Base-by-base conservation (phyloP, 2,113 vertebrate genomes). In the Gambusia holbrooki region DNA sequence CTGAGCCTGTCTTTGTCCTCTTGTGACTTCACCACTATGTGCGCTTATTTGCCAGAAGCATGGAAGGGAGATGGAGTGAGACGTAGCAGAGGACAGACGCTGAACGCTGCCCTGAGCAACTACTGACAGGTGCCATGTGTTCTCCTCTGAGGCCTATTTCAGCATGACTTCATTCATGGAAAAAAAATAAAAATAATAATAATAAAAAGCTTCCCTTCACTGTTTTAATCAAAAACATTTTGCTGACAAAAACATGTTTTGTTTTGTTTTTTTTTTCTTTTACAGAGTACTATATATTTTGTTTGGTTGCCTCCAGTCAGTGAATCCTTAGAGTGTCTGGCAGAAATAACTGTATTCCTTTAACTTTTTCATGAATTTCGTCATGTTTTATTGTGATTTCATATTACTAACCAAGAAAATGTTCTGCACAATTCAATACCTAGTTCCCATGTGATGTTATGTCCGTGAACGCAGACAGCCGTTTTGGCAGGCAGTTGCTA, bases 121-220 rank as follows among this genome's bases (percentile, higher is more conserved):
- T n/a, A 76, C 87, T 80, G 92, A 88, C 89, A 92, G 88, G 91
- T 91, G 88, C 88, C 73, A 64, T 72, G 84, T 80, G 83, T 74
- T 80, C 71, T 69, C 79, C 87, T 81, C 82, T 13, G 60, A 83
- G 86, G 72, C 66, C 71, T 58, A 14, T 88, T 91, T 90, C 84
- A 77, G 87, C 79, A 66, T 81, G 84, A 82, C 76, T 89, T 89
- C 75, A 83, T 87, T 74, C 30, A 73, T 33, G 42, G 19, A 51
- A 69, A 74, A 74, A 66, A 71, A 65, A 37, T 37, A 37, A 37
- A 11, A 37, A 33, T 33, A 33, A 33, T 6, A 33, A 6, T 7
- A 35, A 37, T 35, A 35, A 45, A 25, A 62, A 54, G 25, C 25
- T 27, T n/a, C 48, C 19, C 75, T 58, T 8, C 51, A 48, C 69